Percentiles rank a stretch among this genome's conserved stretches.
phyloP scores from a whole-genome alignment of 2,797 vertebrate species.

The Orientallactaga sibirica region DNA sequence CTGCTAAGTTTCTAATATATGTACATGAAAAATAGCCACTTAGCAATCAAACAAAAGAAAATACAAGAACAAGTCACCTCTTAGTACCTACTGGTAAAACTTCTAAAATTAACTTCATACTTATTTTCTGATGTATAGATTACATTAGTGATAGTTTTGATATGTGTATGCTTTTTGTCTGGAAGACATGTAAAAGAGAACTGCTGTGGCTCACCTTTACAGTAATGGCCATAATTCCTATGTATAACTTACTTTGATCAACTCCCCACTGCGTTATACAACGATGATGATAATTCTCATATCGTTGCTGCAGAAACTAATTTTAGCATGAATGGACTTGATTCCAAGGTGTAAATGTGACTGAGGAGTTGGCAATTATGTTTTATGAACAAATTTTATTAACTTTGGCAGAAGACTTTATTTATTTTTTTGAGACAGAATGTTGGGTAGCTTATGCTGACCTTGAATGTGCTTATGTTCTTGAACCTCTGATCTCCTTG shows the following conservation, averaged over 20 bases:
- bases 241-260: neutral
- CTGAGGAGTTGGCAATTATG: slow-evolving; percentile 11
- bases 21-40: neutral
- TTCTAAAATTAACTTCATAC: neutral
- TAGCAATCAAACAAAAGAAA: neutral
- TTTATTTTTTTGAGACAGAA: too few relatives aligned
- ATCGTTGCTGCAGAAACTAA: neutral
- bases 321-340: neutral
- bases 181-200: neutral
- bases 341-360: neutral
- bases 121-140: neutral
- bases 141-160: neutral
- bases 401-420: too few relatives aligned
- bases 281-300: neutral
- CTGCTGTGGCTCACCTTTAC: neutral
- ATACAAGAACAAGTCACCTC: neutral
- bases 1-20: neutral
- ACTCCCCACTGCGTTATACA: neutral
- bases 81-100: neutral
- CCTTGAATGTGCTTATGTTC: too few relatives aligned
- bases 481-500: too few relatives aligned
- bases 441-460: too few relatives aligned
- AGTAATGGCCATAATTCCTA: neutral
- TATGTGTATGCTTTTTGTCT: neutral
- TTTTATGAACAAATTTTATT: neutral